These are phyloP conservation scores for Ovibos moschatus DNA, from an alignment of 2,113 vertebrate species.

Conservation along the genomic window DNA sequence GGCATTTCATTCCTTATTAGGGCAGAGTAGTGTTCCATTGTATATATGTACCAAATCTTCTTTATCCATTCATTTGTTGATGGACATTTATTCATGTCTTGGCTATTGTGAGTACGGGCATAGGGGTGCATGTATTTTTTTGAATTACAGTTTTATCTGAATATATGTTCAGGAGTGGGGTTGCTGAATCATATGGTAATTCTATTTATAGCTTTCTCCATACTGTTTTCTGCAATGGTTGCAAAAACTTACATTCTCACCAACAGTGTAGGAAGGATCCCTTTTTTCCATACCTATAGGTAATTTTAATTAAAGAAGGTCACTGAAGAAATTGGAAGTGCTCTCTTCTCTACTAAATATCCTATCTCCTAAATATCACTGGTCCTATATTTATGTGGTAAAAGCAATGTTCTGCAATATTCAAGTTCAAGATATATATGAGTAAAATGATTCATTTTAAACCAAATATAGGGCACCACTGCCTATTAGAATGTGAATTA, in stretches of 20 bases:
- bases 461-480: background rate
- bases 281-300: background rate
- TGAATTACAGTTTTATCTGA: background rate
- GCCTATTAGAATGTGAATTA: background rate
- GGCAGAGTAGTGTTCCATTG: background rate
- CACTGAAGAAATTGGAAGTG: background rate
- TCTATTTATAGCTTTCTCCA: background rate
- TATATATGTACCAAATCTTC: background rate
- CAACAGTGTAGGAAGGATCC: background rate
- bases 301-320: background rate
- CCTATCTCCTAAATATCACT: background rate
- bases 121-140: background rate
- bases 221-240: background rate
- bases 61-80: background rate
- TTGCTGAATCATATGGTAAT: background rate
- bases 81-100: background rate
- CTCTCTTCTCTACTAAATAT: background rate
- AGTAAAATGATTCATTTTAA: background rate
- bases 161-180: background rate
- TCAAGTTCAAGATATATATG: background rate
- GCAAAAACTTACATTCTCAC: background rate
- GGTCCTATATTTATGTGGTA: background rate
- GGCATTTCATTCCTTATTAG: background rate
- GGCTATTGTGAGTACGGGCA: background rate
- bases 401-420: background rate